A percentile compares a stretch with the other conserved stretches of the same genome.
These are phyloP conservation scores for Drosophila prostipennis DNA, from an alignment of 2,888 invertebrate genomes.

Conservation along the genomic window DNA sequence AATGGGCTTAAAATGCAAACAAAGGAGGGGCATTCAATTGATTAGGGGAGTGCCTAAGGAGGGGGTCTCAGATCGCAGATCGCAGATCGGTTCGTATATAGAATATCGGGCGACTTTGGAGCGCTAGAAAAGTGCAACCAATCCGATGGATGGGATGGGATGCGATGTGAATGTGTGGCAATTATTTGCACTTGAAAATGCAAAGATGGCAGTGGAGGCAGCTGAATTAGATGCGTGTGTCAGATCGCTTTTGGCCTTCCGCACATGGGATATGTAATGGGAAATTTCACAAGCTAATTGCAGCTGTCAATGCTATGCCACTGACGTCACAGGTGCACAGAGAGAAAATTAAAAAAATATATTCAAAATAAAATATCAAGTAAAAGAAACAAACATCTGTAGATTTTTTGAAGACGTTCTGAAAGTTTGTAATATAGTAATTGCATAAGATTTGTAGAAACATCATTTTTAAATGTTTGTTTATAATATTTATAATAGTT, in stretches of 20 bases:
- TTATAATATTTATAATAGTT: no score
- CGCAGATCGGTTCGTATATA: slow-evolving; percentile 52
- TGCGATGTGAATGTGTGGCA: slow-evolving; percentile 30
- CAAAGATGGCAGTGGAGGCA: slow-evolving; percentile 30
- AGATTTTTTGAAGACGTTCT: no score
- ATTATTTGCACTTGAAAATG: slow-evolving; percentile 51
- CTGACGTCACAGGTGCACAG: slow-evolving; percentile 26
- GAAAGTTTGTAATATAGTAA: no score
- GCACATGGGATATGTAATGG: slow-evolving; percentile 39
- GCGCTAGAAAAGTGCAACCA: slow-evolving; percentile 27
- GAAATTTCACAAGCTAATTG: slow-evolving; percentile 66
- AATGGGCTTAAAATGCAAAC: slow-evolving; percentile 49
- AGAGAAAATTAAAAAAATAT: no score
- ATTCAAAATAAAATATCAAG: no score
- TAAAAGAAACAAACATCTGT: no score
- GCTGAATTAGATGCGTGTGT: slow-evolving; percentile 43
- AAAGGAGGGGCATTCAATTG: slow-evolving; percentile 76
- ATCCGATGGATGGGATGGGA: slow-evolving; percentile 33
- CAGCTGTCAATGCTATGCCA: slow-evolving; percentile 32
- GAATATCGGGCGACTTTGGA: slow-evolving; percentile 5
- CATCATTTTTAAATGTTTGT: no score
- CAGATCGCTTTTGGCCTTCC: slow-evolving; percentile 34
- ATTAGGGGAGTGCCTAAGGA: slow-evolving; percentile 26
- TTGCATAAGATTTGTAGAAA: no score
- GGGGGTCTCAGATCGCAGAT: slow-evolving; percentile 11